Base-by-base conservation (phyloP, 2,888 invertebrate species). In the Caenorhabditis plicata region DNA sequence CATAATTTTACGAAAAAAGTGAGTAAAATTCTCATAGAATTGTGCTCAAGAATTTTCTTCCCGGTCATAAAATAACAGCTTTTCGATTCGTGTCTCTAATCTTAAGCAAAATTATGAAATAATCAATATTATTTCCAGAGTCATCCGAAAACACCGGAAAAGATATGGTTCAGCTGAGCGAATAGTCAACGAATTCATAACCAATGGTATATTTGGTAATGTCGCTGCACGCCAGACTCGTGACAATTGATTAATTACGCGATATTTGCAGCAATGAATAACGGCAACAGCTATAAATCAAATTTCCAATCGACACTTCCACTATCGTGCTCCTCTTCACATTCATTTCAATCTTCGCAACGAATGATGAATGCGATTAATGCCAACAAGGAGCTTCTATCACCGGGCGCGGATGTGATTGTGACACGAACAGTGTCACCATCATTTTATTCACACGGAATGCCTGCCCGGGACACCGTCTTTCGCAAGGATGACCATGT, bases 401-500 rank as follows among this genome's bases (percentile, higher is more conserved):
- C 56, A 23, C 63, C 63, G 9, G 51, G 51, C 9, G 20, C 5
- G 20, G 64, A 64, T 31, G 64, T 65, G n/a, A 35, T 61, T 13
- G 63, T 63, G 2, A 62, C 58, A 4, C 11, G 65, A 31, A 60
- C 65, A 23, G 54, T 61, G 4, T 65, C 65, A 7, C 60, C 67
- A n/a, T 60, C 58, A 9, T 63, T 60, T 40, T 53, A 60, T 39
- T 51, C 55, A 19, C 58, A 54, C 36, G 55, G 58, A 45, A 45
- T 53, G 39, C 43, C 49, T 23, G 20, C 26, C 0, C 22, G 51
- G 19, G 60, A 64, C 25, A 31, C 25, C 9, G 53, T 58, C 3
- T 67, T 63, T 29, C 23, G 63, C 17, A 67, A 67, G 36, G 64
- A 67, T 43, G 63, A 60, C 22, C 51, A 51, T 43, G 60, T 60